These are phyloP conservation scores for Ptychodera flava DNA, from an alignment of 35 echinoderm and acorn worm species.

Conservation along the genomic window DNA sequence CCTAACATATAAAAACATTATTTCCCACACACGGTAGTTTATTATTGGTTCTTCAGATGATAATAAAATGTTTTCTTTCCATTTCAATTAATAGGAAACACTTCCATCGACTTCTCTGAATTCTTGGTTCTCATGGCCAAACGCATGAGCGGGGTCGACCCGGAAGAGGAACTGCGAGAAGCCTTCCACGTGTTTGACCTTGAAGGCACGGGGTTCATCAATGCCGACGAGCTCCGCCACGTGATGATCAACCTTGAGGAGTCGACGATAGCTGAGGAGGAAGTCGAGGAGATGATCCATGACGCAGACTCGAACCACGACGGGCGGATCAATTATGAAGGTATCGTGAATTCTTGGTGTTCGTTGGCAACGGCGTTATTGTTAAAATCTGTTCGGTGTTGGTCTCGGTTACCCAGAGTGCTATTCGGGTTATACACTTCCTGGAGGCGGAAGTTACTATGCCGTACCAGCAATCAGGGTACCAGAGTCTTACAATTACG, in stretches of 20 bases:
- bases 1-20: too few relatives aligned
- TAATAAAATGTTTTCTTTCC: too few relatives aligned
- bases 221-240: neutral
- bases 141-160: neutral
- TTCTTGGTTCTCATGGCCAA: neutral
- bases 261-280: neutral
- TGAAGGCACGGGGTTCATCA: neutral
- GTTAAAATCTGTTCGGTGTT: too few relatives aligned
- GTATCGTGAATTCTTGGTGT: constrained; percentile 8
- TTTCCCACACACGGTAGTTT: too few relatives aligned
- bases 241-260: neutral
- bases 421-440: too few relatives aligned
- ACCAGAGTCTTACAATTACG: too few relatives aligned
- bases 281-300: constrained; percentile 18
- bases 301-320: constrained; percentile 21
- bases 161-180: neutral
- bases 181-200: neutral
- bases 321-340: constrained; percentile 33
- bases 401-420: too few relatives aligned
- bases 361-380: too few relatives aligned
- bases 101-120: neutral
- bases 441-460: too few relatives aligned
- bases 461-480: too few relatives aligned
- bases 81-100: neutral
- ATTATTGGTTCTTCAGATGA: too few relatives aligned